phyloP scores from a whole-genome alignment of 2,888 invertebrate genomes.

The Petrolisthes manimaculis region DNA sequence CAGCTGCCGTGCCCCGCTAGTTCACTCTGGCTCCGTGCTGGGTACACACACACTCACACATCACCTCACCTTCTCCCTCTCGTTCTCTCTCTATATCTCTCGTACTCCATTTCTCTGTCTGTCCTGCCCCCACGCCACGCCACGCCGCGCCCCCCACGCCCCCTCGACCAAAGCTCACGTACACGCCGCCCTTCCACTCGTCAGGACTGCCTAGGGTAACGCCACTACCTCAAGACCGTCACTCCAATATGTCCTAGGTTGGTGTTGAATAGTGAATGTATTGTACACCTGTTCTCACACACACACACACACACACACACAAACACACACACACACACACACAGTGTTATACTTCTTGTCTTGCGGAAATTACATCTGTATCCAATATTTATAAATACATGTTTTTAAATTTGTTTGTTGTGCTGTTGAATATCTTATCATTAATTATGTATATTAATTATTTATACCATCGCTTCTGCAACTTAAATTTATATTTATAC shows the following conservation, averaged over 20 bases:
- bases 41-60: not conserved
- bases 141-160: not conserved
- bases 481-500: no score
- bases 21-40: not conserved
- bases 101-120: not conserved
- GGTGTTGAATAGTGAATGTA: not conserved
- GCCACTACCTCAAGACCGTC: not conserved
- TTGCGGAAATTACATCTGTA: no score
- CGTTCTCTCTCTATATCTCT: not conserved
- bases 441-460: no score
- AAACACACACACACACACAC: not conserved
- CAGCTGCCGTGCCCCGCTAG: not conserved
- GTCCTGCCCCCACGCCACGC: not conserved
- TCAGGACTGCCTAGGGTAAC: not conserved
- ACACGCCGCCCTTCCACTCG: no score
- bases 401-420: no score
- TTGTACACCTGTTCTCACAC: not conserved
- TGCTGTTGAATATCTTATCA: no score
- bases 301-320: not conserved
- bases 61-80: not conserved
- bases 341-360: no score
- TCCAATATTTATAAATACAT: no score
- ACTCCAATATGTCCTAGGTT: not conserved
- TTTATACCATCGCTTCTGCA: no score
- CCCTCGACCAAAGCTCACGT: not conserved